Evolutionary conservation across 2,888 invertebrate species (phyloP), one percentile per base, ranked within the genome.

Genomic region (Oeneis ivallda): DNA sequence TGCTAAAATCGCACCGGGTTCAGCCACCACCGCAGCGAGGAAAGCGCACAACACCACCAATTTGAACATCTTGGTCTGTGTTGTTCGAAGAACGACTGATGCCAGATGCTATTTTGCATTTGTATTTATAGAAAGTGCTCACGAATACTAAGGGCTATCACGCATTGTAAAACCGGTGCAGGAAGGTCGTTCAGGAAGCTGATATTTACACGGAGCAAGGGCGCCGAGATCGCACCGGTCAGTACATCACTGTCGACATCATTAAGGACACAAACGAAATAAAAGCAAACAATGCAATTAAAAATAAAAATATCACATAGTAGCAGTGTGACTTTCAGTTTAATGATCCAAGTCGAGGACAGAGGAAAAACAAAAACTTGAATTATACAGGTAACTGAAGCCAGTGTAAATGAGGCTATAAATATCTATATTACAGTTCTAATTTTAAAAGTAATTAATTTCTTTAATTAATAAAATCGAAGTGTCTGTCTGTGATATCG

Each of bases 21-120:
- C 81, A 72, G 94, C 94, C 64, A 86, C 80, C 73, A 85, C 94
- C 74, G 91, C 85, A 75, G 93, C 93, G 77, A 94, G 78, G 76
- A 94, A 84, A 85, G 93, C 92, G 80, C 89, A 93, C 92, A 94
- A 92, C 81, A 93, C 93, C 86, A 93, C 92, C 87, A 89, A 76
- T 78, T 89, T 91, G 79, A 82, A 89, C 90, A 92, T 92, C 77
- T 81, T 90, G 84, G 84, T 86, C 81, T 89, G 84, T 85, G 88
- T 88, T 86, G 84, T 75, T 82, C 79, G 78, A 73, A 76, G 74
- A 79, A 81, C 83, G 79, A 88, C 86, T 90, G 90, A 89, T 89
- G 78, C 76, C 75, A 54, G 69, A 75, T 72, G 72, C 72, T 74
- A 68, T 65, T 53, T 67, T 64, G 64, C 72, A 77, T 75, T n/a